Percentiles rank a stretch among this genome's conserved stretches.
Evolutionary conservation across 2,888 invertebrate species (phyloP).

Genomic region (Cheilosia urbana): DNA sequence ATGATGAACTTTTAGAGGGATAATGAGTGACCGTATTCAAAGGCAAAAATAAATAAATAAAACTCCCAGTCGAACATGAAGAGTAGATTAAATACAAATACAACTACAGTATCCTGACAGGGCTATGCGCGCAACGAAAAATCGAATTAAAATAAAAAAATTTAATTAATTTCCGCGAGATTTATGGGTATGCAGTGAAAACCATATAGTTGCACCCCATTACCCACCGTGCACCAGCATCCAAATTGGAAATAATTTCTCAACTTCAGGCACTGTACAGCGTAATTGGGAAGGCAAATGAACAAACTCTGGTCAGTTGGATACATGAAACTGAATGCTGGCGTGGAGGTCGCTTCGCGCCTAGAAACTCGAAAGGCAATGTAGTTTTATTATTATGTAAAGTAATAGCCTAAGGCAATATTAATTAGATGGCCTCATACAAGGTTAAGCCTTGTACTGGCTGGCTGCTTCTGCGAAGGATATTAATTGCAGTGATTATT

Average conservation of each 20-base stretch:
- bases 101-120: conserved; percentile 2
- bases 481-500: conserved; percentile 62
- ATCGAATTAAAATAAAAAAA: conserved; percentile 57
- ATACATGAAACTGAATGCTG: conserved; percentile 31
- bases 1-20: conserved; percentile 40
- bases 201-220: neutral
- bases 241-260: conserved; percentile 47
- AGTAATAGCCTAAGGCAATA: conserved; percentile 61
- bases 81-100: conserved; percentile 41
- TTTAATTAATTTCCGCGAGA: conserved; percentile 62
- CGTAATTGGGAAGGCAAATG: conserved; percentile 49
- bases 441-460: conserved; percentile 49
- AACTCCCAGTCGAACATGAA: conserved; percentile 24
- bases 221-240: neutral
- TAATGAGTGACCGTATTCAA: conserved; percentile 51
- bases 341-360: neutral
- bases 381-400: conserved; percentile 58
- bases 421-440: conserved; percentile 59
- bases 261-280: conserved; percentile 49
- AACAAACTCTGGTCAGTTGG: conserved; percentile 40
- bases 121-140: conserved; percentile 16
- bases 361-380: conserved; percentile 13
- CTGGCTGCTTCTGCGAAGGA: conserved; percentile 32
- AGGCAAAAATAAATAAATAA: conserved; percentile 1
- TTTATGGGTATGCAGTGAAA: conserved; percentile 45